Percentiles rank a stretch among this genome's conserved stretches.
Conservation (phyloP, 2,113 vertebrate genomes). For the Capreolus pygargus region DNA sequence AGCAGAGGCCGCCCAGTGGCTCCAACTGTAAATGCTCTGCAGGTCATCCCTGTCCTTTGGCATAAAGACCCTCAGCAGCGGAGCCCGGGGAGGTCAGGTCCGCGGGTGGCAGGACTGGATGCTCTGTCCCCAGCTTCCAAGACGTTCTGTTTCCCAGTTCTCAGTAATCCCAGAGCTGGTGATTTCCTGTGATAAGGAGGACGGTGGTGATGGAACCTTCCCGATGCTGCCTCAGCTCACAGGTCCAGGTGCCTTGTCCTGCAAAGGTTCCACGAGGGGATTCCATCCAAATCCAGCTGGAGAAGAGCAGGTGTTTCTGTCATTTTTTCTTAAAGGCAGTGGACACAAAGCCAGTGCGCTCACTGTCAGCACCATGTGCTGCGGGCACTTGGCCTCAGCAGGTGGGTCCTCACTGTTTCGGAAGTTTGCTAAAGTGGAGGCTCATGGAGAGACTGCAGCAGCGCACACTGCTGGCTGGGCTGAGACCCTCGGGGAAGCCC, state of each 20-base stretch:
- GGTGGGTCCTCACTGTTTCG: background rate
- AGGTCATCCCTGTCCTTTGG: rapidly evolving
- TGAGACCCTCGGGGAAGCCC: background rate
- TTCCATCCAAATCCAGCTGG: background rate
- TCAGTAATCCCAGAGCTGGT: background rate
- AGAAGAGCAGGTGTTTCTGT: too few relatives aligned
- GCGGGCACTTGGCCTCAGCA: background rate
- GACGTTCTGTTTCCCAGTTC: background rate
- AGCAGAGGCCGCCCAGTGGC: rapidly evolving
- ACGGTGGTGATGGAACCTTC: background rate
- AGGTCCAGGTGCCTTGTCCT: background rate
- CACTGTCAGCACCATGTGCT: rapidly evolving
- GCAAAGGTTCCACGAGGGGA: background rate
- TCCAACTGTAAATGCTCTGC: background rate
- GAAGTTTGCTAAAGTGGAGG: rapidly evolving
- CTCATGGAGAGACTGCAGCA: rapidly evolving
- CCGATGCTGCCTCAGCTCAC: background rate
- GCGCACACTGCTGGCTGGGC: rapidly evolving
- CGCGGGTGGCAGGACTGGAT: rapidly evolving
- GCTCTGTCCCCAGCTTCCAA: background rate
- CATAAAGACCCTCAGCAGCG: background rate
- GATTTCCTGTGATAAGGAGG: background rate
- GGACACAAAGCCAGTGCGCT: rapidly evolving
- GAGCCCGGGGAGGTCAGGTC: background rate
- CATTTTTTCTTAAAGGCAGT: background rate